phyloP scores from a whole-genome alignment of 2,888 invertebrate species.

The Punctoribates punctum region DNA sequence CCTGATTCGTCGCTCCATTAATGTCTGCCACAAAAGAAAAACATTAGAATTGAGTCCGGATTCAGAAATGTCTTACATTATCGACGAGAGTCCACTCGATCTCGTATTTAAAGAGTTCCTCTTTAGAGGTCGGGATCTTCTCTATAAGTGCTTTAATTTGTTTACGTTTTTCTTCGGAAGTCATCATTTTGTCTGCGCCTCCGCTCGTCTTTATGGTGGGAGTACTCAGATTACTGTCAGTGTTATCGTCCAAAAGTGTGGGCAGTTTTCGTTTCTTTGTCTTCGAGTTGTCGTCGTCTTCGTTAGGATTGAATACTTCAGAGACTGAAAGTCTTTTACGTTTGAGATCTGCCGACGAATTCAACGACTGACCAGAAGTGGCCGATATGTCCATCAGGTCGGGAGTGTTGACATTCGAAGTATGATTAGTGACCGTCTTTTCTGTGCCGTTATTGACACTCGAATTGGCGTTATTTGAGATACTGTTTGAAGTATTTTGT shows the following conservation, averaged over 20 bases:
- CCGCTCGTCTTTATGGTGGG: constrained; percentile 5
- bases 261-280: constrained; percentile 70
- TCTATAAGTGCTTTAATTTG: constrained; percentile 96
- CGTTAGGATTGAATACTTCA: constrained; percentile 81
- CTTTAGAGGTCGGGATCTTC: constrained; percentile 96
- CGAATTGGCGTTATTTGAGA: background rate
- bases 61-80: constrained; percentile 57
- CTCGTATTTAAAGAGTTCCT: constrained; percentile 87
- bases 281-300: constrained; percentile 55
- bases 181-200: constrained; percentile 28
- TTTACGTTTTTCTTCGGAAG: constrained; percentile 85
- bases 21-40: constrained; percentile 57
- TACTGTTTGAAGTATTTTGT: background rate
- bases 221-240: constrained; percentile 44
- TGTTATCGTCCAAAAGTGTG: constrained; percentile 54
- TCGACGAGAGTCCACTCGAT: constrained; percentile 84
- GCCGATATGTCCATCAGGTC: background rate
- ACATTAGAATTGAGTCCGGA: constrained; percentile 44
- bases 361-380: background rate
- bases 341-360: constrained; percentile 33
- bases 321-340: constrained; percentile 73
- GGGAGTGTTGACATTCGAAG: constrained; percentile 19
- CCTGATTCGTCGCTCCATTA: constrained; percentile 91
- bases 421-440: background rate
- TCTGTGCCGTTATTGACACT: background rate